A percentile compares a stretch with the other conserved stretches of the same genome.
Evolutionary conservation across 2,797 vertebrate genomes (phyloP).

Genomic region (Falco novaeseelandiae): DNA sequence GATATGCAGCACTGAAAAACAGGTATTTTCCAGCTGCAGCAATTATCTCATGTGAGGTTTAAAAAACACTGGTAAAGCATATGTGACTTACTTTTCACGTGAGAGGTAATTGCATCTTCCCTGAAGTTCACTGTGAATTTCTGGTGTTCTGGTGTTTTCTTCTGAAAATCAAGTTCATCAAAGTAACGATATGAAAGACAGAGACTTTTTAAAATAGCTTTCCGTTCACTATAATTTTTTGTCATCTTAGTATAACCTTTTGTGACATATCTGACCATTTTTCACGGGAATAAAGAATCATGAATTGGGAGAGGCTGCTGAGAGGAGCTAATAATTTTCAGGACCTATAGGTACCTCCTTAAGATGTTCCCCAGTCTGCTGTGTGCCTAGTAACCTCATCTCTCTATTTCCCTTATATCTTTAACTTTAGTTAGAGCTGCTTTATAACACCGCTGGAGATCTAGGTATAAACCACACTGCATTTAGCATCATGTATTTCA

Average conservation of each 20-base stretch:
- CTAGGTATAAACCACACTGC: not conserved
- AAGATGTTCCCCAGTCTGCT: not conserved
- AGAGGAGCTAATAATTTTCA: not conserved
- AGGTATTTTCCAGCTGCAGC: not conserved
- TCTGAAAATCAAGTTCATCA: not conserved
- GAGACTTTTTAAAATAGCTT: not conserved
- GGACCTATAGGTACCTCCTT: not conserved
- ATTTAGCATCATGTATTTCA: not conserved
- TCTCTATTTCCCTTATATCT: not conserved
- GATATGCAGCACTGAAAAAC: slow-evolving; percentile 9
- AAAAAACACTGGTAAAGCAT: not conserved
- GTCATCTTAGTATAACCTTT: not conserved
- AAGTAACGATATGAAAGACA: not conserved
- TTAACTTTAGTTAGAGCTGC: not conserved
- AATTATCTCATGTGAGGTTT: slow-evolving; percentile 15
- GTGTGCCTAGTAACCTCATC: not conserved
- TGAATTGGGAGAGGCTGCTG: not conserved
- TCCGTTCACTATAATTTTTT: not conserved
- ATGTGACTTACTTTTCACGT: not conserved
- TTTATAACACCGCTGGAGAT: not conserved
- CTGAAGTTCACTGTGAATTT: slow-evolving; percentile 13
- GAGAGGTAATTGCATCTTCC: not conserved
- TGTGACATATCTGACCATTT: not conserved
- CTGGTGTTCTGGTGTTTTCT: not conserved
- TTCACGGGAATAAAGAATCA: not conserved